These are phyloP conservation scores for Callyntrura sp. DNA, from an alignment of 2,888 invertebrate species.

Conservation along the genomic window DNA sequence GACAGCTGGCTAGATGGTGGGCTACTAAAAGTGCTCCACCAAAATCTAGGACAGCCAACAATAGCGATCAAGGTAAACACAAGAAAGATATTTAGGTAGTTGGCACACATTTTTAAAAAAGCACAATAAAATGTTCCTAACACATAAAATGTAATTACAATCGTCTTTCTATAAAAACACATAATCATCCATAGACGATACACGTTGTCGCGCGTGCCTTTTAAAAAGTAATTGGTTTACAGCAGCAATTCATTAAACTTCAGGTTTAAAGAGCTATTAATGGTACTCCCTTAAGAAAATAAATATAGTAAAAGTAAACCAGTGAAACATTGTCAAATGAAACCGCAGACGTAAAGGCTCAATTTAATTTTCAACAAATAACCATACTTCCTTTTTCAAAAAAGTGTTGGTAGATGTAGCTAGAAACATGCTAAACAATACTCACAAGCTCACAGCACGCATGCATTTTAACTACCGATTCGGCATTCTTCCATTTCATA, in stretches of 20 bases:
- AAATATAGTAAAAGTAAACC: too few relatives aligned
- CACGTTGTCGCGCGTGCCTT: conserved; percentile 26
- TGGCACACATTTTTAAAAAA: conserved; percentile 59
- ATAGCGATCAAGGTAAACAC: conserved; percentile 59
- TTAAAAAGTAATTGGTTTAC: conserved; percentile 62
- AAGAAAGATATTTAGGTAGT: conserved; percentile 60
- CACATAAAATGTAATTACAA: conserved; percentile 40
- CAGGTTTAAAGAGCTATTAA: background rate
- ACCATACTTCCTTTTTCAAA: too few relatives aligned
- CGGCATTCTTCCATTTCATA: conserved; percentile 8
- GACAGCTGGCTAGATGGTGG: conserved; percentile 73
- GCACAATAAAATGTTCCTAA: conserved; percentile 56
- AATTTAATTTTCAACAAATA: too few relatives aligned
- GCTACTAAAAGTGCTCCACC: conserved; percentile 61
- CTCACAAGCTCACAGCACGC: too few relatives aligned
- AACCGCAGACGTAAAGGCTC: too few relatives aligned
- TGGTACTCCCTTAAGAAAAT: too few relatives aligned
- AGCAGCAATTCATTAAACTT: too few relatives aligned
- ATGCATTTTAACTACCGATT: too few relatives aligned
- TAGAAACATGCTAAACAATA: too few relatives aligned
- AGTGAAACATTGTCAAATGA: too few relatives aligned
- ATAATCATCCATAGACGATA: conserved; percentile 12
- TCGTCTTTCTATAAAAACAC: conserved; percentile 2
- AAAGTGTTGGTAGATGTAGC: too few relatives aligned
- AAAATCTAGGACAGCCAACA: conserved; percentile 71